A percentile compares a stretch with the other conserved stretches of the same genome.
phyloP scores from a whole-genome alignment of 2,888 invertebrate species.

The Rugalucina vietnamica region DNA sequence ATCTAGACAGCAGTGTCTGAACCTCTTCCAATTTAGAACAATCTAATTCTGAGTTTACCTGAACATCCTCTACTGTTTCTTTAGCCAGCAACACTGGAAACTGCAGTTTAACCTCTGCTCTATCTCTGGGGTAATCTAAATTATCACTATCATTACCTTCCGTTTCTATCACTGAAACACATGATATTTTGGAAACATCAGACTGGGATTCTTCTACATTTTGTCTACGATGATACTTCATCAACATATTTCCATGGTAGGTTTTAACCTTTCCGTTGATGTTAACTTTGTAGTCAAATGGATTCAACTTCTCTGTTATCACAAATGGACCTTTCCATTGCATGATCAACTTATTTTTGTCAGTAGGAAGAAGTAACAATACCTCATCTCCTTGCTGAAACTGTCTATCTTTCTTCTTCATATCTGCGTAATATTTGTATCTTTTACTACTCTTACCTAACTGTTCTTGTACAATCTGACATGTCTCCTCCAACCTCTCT shows the following conservation, averaged over 20 bases:
- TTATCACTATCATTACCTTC: background rate
- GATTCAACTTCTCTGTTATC: background rate
- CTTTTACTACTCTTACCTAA: background rate
- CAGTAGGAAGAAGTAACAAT: background rate
- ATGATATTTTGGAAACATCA: background rate
- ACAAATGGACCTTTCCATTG: background rate
- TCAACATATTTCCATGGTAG: background rate
- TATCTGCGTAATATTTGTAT: slow-evolving; percentile 8
- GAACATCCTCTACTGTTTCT: background rate
- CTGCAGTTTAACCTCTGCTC: background rate
- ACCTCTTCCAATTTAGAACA: background rate
- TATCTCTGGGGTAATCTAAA: no score
- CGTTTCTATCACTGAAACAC: background rate
- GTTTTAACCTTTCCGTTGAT: background rate
- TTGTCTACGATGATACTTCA: background rate
- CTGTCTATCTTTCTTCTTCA: background rate
- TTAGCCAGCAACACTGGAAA: background rate
- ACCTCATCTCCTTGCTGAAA: background rate
- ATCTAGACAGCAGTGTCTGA: background rate
- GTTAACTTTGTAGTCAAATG: background rate
- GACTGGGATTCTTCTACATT: background rate
- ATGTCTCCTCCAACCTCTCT: slow-evolving; percentile 48
- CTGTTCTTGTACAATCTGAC: slow-evolving; percentile 37
- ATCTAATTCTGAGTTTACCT: background rate
- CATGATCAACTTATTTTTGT: background rate